Percentiles rank a stretch among this genome's conserved stretches.
These are phyloP conservation scores for Pelodytes ibericus DNA, from an alignment of 2,797 vertebrate genomes.

Conservation along the genomic window DNA sequence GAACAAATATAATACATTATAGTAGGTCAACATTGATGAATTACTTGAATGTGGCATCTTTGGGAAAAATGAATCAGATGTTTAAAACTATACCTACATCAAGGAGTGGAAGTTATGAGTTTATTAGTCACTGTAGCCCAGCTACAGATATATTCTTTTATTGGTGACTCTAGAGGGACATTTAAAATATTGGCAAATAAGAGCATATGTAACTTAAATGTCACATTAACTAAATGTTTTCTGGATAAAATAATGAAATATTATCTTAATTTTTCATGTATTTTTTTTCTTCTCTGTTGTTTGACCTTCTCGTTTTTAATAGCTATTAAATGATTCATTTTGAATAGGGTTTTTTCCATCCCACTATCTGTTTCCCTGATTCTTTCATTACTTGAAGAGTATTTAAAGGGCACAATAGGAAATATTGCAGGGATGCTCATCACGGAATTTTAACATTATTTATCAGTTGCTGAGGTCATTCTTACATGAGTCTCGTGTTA, in stretches of 20 bases:
- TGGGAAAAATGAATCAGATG: no score
- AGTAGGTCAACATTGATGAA: no score
- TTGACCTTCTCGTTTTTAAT: constrained; percentile 22
- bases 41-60: no score
- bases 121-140: no score
- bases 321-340: background rate
- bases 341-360: background rate
- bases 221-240: constrained; percentile 9
- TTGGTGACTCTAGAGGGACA: background rate
- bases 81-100: no score
- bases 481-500: background rate
- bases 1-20: no score
- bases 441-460: background rate
- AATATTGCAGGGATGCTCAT: background rate
- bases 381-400: background rate
- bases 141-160: no score
- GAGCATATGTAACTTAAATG: background rate
- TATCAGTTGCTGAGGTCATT: background rate
- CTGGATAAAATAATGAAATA: background rate
- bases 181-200: background rate
- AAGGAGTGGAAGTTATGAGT: no score
- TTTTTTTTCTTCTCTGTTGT: background rate
- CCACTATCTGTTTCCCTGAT: background rate
- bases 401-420: background rate
- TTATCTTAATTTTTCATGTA: background rate